Evolutionary conservation across 2,113 vertebrate genomes (phyloP).

Genomic region (Centrocercus urophasianus): DNA sequence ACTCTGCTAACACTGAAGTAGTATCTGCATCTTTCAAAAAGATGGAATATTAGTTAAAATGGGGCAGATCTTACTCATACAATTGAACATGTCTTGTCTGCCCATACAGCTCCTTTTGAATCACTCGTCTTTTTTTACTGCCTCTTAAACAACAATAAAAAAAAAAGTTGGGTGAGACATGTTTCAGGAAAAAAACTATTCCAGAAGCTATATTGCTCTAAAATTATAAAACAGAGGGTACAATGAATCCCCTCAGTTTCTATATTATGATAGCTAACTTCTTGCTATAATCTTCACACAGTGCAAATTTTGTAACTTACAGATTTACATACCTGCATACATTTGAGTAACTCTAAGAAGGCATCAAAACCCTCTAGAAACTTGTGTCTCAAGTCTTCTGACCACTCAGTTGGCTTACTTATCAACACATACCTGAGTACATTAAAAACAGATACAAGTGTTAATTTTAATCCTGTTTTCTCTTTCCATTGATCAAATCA

Average conservation of each 20-base stretch:
- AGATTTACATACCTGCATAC: slow-evolving; percentile 90
- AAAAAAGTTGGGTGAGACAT: background rate
- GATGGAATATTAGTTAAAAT: background rate
- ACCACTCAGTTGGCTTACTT: slow-evolving; percentile 92
- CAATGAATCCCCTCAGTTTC: background rate
- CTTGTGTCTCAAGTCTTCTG: slow-evolving; percentile 87
- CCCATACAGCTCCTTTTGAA: background rate
- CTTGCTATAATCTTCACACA: background rate
- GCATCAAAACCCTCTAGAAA: slow-evolving; percentile 93
- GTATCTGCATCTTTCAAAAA: background rate
- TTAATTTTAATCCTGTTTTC: background rate
- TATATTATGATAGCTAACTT: background rate
- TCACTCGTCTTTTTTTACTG: background rate
- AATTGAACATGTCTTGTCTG: background rate
- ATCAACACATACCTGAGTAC: slow-evolving; percentile 91
- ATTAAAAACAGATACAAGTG: slow-evolving; percentile 2
- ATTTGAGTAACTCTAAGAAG: slow-evolving; percentile 94
- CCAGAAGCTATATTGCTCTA: background rate
- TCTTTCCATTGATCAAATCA: background rate
- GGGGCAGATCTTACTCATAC: background rate
- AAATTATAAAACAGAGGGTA: background rate
- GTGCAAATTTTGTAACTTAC: background rate
- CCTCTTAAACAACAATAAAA: background rate
- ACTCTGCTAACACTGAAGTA: background rate
- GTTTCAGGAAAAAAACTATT: background rate